Evolutionary conservation across 2,888 invertebrate genomes (phyloP), one percentile per base, ranked within the genome.

Genomic region (Drosophila emarginata): DNA sequence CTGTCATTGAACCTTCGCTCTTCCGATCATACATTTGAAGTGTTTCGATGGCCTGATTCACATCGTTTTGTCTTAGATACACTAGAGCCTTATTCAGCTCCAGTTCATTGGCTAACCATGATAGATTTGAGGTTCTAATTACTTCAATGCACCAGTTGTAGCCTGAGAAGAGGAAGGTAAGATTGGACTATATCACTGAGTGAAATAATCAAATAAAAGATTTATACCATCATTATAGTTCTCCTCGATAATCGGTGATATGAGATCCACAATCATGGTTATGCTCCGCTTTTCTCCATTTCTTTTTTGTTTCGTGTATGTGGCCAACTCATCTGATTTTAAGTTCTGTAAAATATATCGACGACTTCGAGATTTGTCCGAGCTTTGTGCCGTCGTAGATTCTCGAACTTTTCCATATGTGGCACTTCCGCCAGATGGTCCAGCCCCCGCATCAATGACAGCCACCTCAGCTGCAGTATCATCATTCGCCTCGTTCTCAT

Each of bases 141-240:
- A 96, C 95, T 80, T 98, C 97, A 61, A 98, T 97, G 91, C 99
- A 99, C 98, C 98, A 98, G 77, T 92, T 93, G 78, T 94, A 94
- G 2, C 91, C 91, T 91, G 36, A 0, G 1, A 54, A 18, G 9
- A 1, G 9, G 18, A 2, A 7, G 5, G 7, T 14, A 14, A 40
- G 14, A 40, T 26, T 5, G 6, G 6, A 26, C 23, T 23, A 23
- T 23, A n/a, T 23, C 2, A 23, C n/a, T 39, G 39, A n/a, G 5
- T 6, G 6, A 5, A 14, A n/a, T 14, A 6, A 14, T n/a, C 39
- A 2, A 39, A n/a, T 28, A 28, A 3, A 28, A 7, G 4, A 15
- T 18, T 57, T 79, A 65, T 50, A 94, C 96, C 95, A 79, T 94
- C 93, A 74, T 94, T 94, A 78, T 94, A 94, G 63, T 93, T 93